Evolutionary conservation across 92 coral and sea anemone species (phyloP), one percentile per base, ranked within the genome.

Genomic region (Porites evermanni): DNA sequence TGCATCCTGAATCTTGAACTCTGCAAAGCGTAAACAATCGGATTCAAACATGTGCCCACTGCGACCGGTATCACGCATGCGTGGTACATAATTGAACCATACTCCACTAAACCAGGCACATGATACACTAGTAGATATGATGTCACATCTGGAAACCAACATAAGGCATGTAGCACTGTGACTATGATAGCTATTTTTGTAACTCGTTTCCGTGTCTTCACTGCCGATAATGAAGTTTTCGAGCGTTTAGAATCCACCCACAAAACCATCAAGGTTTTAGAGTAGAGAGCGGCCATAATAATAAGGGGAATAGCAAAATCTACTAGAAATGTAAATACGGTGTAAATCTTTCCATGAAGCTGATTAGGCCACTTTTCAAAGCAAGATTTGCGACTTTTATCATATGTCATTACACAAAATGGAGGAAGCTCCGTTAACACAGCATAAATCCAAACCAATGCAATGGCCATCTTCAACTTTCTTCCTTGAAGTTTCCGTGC

Each of bases 21-120:
- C 65, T 82, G 87, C 19, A 81, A 52, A 38, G 79, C 76, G 66
- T 88, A 88, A 32, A 88, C 72, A 54, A 88, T 80, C 13, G 91
- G 91, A 64, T 88, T 88, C 2, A 75, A 78, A 53, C 91, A 88
- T 0, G 91, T 74, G 78, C 74, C 59, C 6, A 88, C 7, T 8
- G 87, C 78, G 52, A 88, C 88, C 19, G 84, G 84, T 53, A 88
- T 86, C 50, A 77, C 81, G 53, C 83, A 70, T 20, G 88, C 79
- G 72, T 88, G 87, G 69, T 88, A 88, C 52, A 82, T 14, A 12
- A 82, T 17, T 17, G 88, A 82, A 26, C 91, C 91, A 67, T 88
- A 88, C 72, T 76, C 67, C 52, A 76, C 80, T 4, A 26, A 24
- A 3, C 80, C 68, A 58, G 80, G 80, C 20, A 14, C 68, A 13